Percentiles rank a stretch among this genome's conserved stretches.
Evolutionary conservation across 2,888 invertebrate genomes (phyloP).

Genomic region (Therioaphis trifolii): DNA sequence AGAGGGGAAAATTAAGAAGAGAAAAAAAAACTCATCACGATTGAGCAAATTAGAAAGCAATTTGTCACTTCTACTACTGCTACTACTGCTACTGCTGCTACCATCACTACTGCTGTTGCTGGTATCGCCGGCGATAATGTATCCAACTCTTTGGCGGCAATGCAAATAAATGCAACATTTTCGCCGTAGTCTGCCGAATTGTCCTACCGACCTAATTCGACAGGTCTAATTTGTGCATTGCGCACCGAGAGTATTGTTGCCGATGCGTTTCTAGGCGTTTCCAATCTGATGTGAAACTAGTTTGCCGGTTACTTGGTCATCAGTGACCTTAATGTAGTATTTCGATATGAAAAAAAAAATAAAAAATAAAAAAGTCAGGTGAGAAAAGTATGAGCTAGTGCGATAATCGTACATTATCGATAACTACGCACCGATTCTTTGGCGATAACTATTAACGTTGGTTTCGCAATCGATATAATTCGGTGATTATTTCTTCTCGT

Average conservation of each 20-base stretch:
- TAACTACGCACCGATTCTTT: no score
- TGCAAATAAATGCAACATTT: constrained; percentile 9
- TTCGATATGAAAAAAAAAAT: neutral
- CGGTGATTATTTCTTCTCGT: neutral
- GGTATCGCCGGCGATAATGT: no score
- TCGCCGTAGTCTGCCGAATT: neutral
- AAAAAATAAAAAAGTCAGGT: no score
- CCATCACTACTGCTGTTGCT: no score
- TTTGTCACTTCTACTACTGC: constrained; percentile 5
- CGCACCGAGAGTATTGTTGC: constrained; percentile 33
- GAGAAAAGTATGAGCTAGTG: neutral
- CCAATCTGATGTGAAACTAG: constrained; percentile 46
- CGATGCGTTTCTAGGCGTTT: constrained; percentile 60
- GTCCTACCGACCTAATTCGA: constrained; percentile 54
- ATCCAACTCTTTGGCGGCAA: neutral
- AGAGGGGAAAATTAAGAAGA: neutral
- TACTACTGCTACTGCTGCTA: no score
- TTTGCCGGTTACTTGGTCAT: constrained; percentile 24
- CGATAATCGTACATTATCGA: no score
- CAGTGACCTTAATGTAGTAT: constrained; percentile 24
- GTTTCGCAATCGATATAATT: neutral
- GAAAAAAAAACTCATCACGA: neutral
- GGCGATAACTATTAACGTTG: neutral
- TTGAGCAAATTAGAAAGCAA: constrained; percentile 49
- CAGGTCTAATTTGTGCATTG: constrained; percentile 38